A percentile compares a stretch with the other conserved stretches of the same genome.
phyloP scores from a whole-genome alignment of 2,888 invertebrate species.

The Nomada fabriciana region DNA sequence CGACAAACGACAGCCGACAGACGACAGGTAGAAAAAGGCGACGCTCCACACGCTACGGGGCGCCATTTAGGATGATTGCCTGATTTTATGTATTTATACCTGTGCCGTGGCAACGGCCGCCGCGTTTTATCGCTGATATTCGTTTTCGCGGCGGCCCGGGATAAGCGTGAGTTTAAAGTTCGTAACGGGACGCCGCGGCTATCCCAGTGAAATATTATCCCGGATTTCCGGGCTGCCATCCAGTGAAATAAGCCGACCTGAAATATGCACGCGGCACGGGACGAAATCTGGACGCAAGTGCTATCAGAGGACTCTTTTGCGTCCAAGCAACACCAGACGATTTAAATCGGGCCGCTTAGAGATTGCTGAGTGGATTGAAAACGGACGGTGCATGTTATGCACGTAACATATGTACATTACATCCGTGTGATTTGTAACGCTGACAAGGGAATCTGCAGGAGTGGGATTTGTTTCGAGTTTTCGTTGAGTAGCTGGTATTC shows the following conservation, averaged over 20 bases:
- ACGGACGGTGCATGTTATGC: neutral
- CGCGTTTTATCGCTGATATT: constrained; percentile 47
- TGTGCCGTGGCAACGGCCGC: constrained; percentile 19
- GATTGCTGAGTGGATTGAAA: neutral
- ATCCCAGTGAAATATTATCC: constrained; percentile 44
- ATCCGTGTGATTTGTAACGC: no score
- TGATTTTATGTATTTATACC: constrained; percentile 82
- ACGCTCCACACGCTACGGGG: constrained; percentile 50
- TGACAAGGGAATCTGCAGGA: no score
- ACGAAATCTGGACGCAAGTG: constrained; percentile 24
- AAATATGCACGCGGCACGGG: constrained; percentile 4
- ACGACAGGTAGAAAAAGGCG: constrained; percentile 76
- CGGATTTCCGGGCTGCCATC: constrained; percentile 35
- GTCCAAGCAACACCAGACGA: neutral
- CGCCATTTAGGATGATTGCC: constrained; percentile 82
- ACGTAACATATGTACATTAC: no score
- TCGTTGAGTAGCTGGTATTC: no score
- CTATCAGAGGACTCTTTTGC: constrained; percentile 12
- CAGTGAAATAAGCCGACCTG: constrained; percentile 1
- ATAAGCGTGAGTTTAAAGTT: constrained; percentile 27
- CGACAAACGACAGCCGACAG: constrained; percentile 79
- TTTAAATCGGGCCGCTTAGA: neutral
- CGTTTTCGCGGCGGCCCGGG: constrained; percentile 15
- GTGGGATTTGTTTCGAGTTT: no score
- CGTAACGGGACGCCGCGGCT: constrained; percentile 25